Conservation (phyloP, 2,113 vertebrate species). For the Pteruthius melanotis region DNA sequence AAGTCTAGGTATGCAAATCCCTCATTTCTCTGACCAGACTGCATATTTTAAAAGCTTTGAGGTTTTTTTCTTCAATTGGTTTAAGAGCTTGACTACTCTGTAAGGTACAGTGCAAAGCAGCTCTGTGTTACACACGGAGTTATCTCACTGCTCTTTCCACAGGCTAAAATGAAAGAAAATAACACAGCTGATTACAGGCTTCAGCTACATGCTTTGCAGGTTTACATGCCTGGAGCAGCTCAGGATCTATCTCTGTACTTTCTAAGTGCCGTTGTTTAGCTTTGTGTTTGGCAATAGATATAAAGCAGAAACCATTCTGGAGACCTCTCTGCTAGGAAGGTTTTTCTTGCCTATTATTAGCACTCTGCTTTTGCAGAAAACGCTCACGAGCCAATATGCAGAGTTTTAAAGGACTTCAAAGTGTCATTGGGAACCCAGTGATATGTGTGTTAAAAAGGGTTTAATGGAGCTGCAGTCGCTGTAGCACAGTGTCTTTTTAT, state of each 20-base stretch:
- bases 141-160: background rate
- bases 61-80: background rate
- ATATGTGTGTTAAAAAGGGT: conserved; percentile 47
- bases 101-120: background rate
- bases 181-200: background rate
- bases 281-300: background rate
- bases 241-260: background rate
- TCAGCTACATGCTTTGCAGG: background rate
- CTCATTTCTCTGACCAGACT: background rate
- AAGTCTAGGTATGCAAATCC: background rate
- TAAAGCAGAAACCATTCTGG: background rate
- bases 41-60: background rate
- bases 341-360: conserved; percentile 44
- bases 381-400: background rate
- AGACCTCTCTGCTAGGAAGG: conserved; percentile 2
- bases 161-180: background rate
- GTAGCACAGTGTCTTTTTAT: conserved; percentile 46
- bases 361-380: conserved; percentile 10
- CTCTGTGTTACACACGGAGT: background rate
- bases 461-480: conserved; percentile 42
- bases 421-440: conserved; percentile 30
- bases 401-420: conserved; percentile 52
- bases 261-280: background rate
- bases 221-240: conserved; percentile 6
- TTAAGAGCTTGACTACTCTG: background rate